Evolutionary conservation across 2,113 vertebrate genomes (phyloP).

Genomic region (Clarias gariepinus): DNA sequence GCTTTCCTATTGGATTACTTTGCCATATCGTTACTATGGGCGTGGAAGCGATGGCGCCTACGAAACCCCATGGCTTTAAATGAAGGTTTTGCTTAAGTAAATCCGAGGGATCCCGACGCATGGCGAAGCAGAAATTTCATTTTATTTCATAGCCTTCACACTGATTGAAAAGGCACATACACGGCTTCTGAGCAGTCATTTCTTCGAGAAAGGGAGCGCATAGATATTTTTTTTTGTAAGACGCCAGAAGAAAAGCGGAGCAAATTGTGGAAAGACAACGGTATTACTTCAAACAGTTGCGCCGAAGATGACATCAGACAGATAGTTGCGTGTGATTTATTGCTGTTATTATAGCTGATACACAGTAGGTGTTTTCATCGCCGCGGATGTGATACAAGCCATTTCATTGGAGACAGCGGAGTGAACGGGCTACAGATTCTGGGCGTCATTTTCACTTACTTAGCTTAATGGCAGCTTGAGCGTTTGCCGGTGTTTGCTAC

Average conservation of each 20-base stretch:
- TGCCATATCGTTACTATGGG: conserved; percentile 39
- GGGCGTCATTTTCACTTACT: background rate
- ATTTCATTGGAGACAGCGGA: background rate
- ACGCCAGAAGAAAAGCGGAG: background rate
- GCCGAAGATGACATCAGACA: background rate
- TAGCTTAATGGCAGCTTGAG: background rate
- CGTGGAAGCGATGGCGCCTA: conserved; percentile 41
- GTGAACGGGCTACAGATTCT: background rate
- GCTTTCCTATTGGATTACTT: conserved; percentile 56
- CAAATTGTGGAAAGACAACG: background rate
- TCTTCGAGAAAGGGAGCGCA: background rate
- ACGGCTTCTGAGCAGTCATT: background rate
- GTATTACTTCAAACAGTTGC: background rate
- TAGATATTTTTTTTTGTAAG: background rate
- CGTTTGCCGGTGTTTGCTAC: background rate
- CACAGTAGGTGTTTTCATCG: background rate
- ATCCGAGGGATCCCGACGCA: background rate
- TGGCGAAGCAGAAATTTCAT: background rate
- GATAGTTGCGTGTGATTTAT: background rate
- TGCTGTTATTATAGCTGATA: background rate
- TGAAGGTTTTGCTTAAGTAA: background rate
- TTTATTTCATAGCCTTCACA: background rate
- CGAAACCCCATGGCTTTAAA: conserved; percentile 33
- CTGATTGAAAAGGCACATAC: background rate
- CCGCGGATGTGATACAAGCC: background rate